Conservation (phyloP, 2,113 vertebrate species). For the Dinomys branickii region DNA sequence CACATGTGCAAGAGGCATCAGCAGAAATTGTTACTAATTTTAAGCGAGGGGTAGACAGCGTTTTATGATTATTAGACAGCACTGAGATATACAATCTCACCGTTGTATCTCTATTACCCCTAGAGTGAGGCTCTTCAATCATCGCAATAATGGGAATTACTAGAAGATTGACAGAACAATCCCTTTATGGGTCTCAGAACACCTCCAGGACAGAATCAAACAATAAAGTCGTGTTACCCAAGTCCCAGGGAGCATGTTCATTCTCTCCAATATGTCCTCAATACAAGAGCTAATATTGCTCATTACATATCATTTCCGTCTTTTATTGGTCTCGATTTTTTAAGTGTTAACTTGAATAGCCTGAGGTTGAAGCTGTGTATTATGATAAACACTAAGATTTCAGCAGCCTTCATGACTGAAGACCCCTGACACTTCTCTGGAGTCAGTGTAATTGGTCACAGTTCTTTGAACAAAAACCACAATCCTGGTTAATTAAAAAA, state of each 20-base stretch:
- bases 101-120: background rate
- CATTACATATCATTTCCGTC: background rate
- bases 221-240: conserved; percentile 42
- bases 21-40: conserved; percentile 9
- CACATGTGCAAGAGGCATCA: background rate
- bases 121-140: background rate
- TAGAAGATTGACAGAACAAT: conserved; percentile 67
- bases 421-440: background rate
- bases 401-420: background rate
- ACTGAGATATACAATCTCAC: background rate
- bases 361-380: background rate
- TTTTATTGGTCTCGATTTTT: conserved; percentile 16
- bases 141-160: conserved; percentile 46
- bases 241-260: background rate
- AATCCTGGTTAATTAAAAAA: conserved; percentile 56
- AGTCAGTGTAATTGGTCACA: conserved; percentile 64
- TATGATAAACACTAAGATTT: conserved; percentile 36
- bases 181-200: conserved; percentile 21
- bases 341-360: conserved; percentile 7
- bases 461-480: conserved; percentile 54
- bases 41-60: background rate
- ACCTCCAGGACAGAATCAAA: conserved; percentile 36
- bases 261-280: conserved; percentile 9
- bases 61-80: conserved; percentile 27
- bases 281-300: conserved; percentile 19